Base-by-base conservation (phyloP, 92 coral and sea anemone genomes). In the Chrysogorgia sp. region DNA sequence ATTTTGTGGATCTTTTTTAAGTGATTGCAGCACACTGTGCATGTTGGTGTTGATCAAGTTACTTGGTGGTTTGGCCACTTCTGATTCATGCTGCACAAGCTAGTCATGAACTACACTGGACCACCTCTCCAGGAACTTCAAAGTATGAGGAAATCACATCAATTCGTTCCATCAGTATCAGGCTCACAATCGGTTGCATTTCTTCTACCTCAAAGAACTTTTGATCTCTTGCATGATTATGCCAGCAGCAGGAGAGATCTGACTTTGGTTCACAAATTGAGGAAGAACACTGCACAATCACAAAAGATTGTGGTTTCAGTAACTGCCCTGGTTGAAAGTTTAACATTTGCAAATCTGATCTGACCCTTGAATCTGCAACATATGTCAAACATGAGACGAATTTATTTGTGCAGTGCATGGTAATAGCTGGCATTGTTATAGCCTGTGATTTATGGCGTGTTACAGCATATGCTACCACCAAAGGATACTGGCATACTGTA, bases 31-130 rank as follows among this genome's bases (percentile, higher is more conserved):
- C 57, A 67, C 32, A 26, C 57, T 71, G 22, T 20, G 34, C 32
- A 31, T 17, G 14, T 59, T 50, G 15, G 20, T 3, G 25, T 10
- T 47, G 15, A 68, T 25, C 31, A 77, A 1, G 45, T 28, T 19
- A 60, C 3, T 24, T 55, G 85, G 68, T 49, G 85, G 58, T 45
- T 80, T 85, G 40, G 85, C 85, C 71, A 85, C 31, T 40, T 80
- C 43, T 15, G 82, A 71, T 55, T 63, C 82, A 50, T 85, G 74
- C 9, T 74, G 49, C 4, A 59, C 20, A 14, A 80, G 56, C 55
- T 85, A 82, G 43, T 85, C 66, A 41, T 80, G 43, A n/a, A 85
- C 82, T 24, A 74, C 13, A 34, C 60, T 20, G 81, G 23, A 20
- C 69, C 2, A 23, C 62, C 21, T 34, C n/a, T 19, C 32, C 29